phyloP scores from a whole-genome alignment of 2,113 vertebrate species.

The Antennarius striatus region DNA sequence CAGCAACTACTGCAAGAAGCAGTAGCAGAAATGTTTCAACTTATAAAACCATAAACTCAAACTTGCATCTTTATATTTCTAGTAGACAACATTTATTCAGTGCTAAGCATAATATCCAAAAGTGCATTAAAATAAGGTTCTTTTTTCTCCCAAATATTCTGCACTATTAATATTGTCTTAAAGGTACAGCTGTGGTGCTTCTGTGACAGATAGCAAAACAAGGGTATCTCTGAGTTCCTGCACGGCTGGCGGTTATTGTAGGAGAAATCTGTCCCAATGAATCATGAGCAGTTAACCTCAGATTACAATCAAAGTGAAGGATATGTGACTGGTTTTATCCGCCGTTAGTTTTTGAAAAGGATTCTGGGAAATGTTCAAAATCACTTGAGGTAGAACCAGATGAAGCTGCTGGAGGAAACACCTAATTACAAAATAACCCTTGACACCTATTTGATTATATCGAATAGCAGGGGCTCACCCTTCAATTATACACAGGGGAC shows the following conservation, averaged over 20 bases:
- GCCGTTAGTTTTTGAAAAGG: background rate
- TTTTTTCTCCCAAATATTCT: no score
- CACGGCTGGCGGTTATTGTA: slow-evolving; percentile 53
- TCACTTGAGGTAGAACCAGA: background rate
- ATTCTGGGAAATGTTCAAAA: background rate
- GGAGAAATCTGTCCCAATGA: slow-evolving; percentile 51
- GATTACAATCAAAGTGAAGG: slow-evolving; percentile 12
- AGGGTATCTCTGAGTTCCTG: slow-evolving; percentile 1
- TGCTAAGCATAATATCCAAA: no score
- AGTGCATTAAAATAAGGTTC: no score
- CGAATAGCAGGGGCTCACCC: no score
- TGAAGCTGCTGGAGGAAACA: background rate
- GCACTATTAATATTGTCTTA: background rate
- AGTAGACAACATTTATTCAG: no score
- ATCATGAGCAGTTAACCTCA: slow-evolving; percentile 21
- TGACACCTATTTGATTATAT: no score
- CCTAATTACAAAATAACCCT: no score
- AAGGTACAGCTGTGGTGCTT: background rate
- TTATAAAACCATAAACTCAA: no score
- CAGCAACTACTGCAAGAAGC: no score
- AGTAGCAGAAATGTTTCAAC: no score
- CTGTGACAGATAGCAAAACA: background rate
- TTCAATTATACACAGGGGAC: no score
- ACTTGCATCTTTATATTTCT: no score
- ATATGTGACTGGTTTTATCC: background rate